A percentile compares a stretch with the other conserved stretches of the same genome.
These are phyloP conservation scores for Pelodytes ibericus DNA, from an alignment of 2,797 vertebrate genomes.

Conservation along the genomic window DNA sequence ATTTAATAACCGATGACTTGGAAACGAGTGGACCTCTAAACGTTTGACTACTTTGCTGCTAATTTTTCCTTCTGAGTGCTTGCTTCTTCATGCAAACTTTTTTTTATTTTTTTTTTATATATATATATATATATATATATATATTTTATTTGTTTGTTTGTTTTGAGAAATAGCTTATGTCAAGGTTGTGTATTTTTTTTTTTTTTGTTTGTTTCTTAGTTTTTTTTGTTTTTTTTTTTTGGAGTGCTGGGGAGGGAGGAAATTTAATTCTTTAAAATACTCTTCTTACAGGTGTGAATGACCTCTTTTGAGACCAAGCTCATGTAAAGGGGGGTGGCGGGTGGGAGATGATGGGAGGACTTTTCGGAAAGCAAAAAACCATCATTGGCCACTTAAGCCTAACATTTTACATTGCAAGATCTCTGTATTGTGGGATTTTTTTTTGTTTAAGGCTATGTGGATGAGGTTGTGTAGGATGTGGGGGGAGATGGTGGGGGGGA, in stretches of 20 bases:
- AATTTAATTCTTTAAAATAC: not conserved
- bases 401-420: not conserved
- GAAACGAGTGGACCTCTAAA: slow-evolving; percentile 60
- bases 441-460: not conserved
- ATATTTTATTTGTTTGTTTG: slow-evolving; percentile 44
- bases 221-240: slow-evolving; percentile 45
- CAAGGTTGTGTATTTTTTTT: slow-evolving; percentile 58
- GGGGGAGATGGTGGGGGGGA: not conserved
- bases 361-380: not conserved
- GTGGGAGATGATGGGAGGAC: too few relatives aligned
- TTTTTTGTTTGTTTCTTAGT: slow-evolving; percentile 49
- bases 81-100: slow-evolving; percentile 74
- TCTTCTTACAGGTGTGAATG: slow-evolving; percentile 61
- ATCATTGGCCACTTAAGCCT: not conserved
- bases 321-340: slow-evolving; percentile 45
- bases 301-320: slow-evolving; percentile 61
- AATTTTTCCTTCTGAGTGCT: slow-evolving; percentile 77
- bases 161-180: slow-evolving; percentile 75
- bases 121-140: too few relatives aligned
- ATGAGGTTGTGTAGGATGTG: not conserved
- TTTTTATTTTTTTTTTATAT: slow-evolving; percentile 56
- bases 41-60: slow-evolving; percentile 78
- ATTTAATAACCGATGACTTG: slow-evolving; percentile 92
- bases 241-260: slow-evolving; percentile 31
- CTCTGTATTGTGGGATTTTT: not conserved